Evolutionary conservation across 37 sponge, comb jelly and placozoan species (phyloP).

Genomic region (Halisarca cf. caerulea): DNA sequence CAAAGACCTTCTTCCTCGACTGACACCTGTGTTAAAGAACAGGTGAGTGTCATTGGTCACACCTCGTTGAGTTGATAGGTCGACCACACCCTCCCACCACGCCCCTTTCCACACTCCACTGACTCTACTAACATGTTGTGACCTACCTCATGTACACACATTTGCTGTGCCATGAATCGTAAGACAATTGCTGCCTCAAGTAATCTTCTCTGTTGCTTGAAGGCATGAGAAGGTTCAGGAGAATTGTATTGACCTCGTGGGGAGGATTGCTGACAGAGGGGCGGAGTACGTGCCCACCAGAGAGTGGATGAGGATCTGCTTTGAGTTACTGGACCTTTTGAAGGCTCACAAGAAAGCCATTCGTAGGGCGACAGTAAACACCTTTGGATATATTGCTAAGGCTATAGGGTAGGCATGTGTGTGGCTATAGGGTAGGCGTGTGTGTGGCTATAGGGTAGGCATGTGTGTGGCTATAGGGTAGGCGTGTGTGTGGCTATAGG

Average conservation of each 20-base stretch:
- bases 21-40: constrained; percentile 96
- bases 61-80: neutral
- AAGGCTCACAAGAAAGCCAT: constrained; percentile 99
- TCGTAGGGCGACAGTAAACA: constrained; percentile 95
- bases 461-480: no score
- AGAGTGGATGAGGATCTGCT: constrained; percentile 99
- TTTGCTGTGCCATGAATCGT: no score
- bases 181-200: no score
- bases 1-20: constrained; percentile 93
- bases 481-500: no score
- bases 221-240: constrained; percentile 99
- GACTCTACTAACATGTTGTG: constrained; percentile 7
- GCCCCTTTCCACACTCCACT: constrained; percentile 2
- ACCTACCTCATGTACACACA: neutral
- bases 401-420: constrained; percentile 86
- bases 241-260: constrained; percentile 98
- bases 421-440: neutral
- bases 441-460: neutral
- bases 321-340: constrained; percentile 94
- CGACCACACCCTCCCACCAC: neutral
- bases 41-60: constrained; percentile 44
- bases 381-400: constrained; percentile 99
- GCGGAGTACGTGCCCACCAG: constrained; percentile 90
- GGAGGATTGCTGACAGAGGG: constrained; percentile 94
- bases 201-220: neutral